Conservation (phyloP, 2,113 vertebrate species). For the Tamias sibiricus region DNA sequence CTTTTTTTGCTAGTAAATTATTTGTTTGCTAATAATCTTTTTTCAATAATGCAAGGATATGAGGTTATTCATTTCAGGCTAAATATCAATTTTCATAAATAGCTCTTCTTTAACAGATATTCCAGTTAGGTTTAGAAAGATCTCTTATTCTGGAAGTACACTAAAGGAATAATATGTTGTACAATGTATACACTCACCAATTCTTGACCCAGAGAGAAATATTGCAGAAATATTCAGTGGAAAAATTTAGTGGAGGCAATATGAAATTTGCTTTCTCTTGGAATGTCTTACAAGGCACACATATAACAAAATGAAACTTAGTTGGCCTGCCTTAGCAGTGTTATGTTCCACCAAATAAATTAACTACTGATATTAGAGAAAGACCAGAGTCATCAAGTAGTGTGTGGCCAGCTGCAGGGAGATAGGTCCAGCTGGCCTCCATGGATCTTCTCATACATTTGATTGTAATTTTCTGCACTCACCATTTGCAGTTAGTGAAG, state of each 20-base stretch:
- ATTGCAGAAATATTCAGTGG: neutral
- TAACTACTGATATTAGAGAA: neutral
- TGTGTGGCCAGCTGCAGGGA: neutral
- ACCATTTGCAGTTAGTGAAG: neutral
- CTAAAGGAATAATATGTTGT: neutral
- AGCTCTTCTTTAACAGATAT: neutral
- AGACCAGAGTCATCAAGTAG: neutral
- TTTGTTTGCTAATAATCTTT: slow-evolving; percentile 26
- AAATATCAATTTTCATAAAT: slow-evolving; percentile 55
- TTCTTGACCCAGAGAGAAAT: neutral
- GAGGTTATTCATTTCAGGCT: slow-evolving; percentile 1
- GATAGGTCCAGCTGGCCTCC: neutral
- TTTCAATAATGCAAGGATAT: slow-evolving; percentile 38
- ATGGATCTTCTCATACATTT: neutral
- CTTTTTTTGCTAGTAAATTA: neutral
- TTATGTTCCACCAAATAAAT: neutral
- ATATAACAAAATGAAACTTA: neutral
- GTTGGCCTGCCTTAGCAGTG: neutral
- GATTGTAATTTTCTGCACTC: neutral
- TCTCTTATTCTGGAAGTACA: neutral
- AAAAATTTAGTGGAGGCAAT: neutral
- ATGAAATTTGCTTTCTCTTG: neutral
- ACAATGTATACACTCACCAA: neutral
- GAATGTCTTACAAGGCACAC: slow-evolving; percentile 27
- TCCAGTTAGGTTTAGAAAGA: neutral